Conservation (phyloP, 2,888 invertebrate species). For the Ceratothoa steindachneri region DNA sequence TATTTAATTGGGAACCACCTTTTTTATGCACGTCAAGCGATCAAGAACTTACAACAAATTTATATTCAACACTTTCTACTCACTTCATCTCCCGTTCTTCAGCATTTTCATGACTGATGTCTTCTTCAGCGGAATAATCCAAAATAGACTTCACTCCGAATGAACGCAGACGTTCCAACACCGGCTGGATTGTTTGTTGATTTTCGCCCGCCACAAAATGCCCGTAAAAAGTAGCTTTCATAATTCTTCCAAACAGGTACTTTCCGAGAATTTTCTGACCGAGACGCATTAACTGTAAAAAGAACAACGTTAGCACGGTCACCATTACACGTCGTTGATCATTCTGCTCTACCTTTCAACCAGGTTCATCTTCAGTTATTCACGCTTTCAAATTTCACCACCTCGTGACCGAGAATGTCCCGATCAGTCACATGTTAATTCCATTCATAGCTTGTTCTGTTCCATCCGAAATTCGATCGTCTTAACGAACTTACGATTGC, state of each 20-base stretch:
- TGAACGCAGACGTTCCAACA: slow-evolving; percentile 75
- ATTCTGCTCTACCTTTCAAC: not conserved
- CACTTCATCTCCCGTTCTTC: slow-evolving; percentile 91
- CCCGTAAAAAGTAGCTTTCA: slow-evolving; percentile 96
- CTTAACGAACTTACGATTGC: not conserved
- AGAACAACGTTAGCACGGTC: not conserved
- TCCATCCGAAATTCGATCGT: not conserved
- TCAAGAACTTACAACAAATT: no score
- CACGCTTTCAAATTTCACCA: no score
- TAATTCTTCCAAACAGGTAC: slow-evolving; percentile 71
- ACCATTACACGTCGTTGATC: not conserved
- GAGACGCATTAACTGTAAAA: slow-evolving; percentile 75
- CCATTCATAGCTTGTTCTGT: not conserved
- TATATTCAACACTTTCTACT: slow-evolving; percentile 55
- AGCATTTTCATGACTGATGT: slow-evolving; percentile 86
- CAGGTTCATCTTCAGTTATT: no score
- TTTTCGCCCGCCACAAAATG: slow-evolving; percentile 99
- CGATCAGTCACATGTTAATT: no score
- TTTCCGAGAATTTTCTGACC: slow-evolving; percentile 72
- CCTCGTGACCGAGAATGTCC: no score
- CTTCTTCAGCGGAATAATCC: slow-evolving; percentile 98
- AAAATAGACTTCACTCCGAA: slow-evolving; percentile 98
- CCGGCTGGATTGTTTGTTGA: slow-evolving; percentile 77
- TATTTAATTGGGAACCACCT: no score
- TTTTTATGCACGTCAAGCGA: no score